Evolutionary conservation across 2,888 invertebrate genomes (phyloP), one percentile per base, ranked within the genome.

Genomic region (Rotaria socialis): DNA sequence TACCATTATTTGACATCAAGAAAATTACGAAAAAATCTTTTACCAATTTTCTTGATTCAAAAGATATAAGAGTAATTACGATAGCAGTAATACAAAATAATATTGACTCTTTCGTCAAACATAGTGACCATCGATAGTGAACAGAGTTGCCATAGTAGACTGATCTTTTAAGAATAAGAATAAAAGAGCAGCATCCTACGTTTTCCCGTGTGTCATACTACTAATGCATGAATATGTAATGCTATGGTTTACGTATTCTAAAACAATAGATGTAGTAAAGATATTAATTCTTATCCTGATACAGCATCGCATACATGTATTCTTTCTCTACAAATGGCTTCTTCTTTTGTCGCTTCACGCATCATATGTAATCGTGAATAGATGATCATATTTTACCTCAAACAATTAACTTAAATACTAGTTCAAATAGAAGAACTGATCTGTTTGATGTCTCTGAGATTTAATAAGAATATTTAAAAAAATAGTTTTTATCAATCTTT

Each of bases 301-400:
- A 67, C 35, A 35, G 35, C 41, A 67, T 67, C 35, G 5, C 27
- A 27, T 35, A 67, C 16, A 4, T 67, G 11, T 35, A 14, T 67
- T 27, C 35, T 27, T 19, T 67, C 19, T 16, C 19, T 67, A 19
- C 19, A 19, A 41, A 67, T 27, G 35, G 67, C 67, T 67, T 67
- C 67, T 67, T 67, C 67, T 35, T 67, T 67, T 27, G 35, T 67
- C 67, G 35, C 19, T 67, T 67, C 14, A 67, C 67, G 67, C 67
- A 67, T 67, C 67, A 41, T 2, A 67, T 67, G 35, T 16, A 67
- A 67, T 67, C 67, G 16, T 67, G 22, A 55, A 55, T 55, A 35
- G 35, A 41, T 67, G 35, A 24, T 56, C 56, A 24, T 56, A 56
- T 2, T 5, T 56, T 6, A 24, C 24, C 24, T 56, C 5, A 16